Percentiles rank a stretch among this genome's conserved stretches.
phyloP scores from a whole-genome alignment of 2,888 invertebrate genomes.

The Drosophila falleni region DNA sequence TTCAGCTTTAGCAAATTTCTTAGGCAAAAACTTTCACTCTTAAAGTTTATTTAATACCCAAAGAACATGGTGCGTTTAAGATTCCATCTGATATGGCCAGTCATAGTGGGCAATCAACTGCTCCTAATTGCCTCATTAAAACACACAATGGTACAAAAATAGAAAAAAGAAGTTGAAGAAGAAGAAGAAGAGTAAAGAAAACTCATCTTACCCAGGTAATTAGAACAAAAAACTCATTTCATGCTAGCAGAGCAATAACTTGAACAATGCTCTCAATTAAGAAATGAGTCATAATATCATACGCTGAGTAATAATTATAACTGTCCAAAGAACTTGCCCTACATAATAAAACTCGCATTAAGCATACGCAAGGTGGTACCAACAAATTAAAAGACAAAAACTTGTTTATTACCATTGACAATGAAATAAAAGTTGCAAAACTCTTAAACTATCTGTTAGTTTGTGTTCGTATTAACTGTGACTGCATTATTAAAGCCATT shows the following conservation, averaged over 20 bases:
- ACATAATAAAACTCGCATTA: slow-evolving; percentile 23
- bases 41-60: slow-evolving; percentile 7
- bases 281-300: slow-evolving; percentile 7
- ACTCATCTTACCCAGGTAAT: slow-evolving; percentile 55
- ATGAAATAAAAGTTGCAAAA: slow-evolving; percentile 55
- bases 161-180: not conserved
- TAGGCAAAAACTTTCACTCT: slow-evolving; percentile 37
- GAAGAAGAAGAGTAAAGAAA: slow-evolving; percentile 12
- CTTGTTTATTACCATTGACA: slow-evolving; percentile 45
- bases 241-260: slow-evolving; percentile 37
- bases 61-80: not conserved
- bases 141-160: slow-evolving; percentile 25
- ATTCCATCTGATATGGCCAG: slow-evolving; percentile 24
- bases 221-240: slow-evolving; percentile 61
- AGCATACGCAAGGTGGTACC: slow-evolving; percentile 13
- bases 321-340: slow-evolving; percentile 15
- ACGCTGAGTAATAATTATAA: slow-evolving; percentile 9
- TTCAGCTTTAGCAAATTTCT: slow-evolving; percentile 15
- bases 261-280: slow-evolving; percentile 26
- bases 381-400: slow-evolving; percentile 15
- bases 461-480: slow-evolving; percentile 8
- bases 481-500: slow-evolving; percentile 41
- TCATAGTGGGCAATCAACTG: slow-evolving; percentile 50
- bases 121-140: slow-evolving; percentile 65
- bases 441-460: slow-evolving; percentile 15